Base-by-base conservation (phyloP, 2,888 invertebrate genomes). In the Stenoptilia bipunctidactyla region DNA sequence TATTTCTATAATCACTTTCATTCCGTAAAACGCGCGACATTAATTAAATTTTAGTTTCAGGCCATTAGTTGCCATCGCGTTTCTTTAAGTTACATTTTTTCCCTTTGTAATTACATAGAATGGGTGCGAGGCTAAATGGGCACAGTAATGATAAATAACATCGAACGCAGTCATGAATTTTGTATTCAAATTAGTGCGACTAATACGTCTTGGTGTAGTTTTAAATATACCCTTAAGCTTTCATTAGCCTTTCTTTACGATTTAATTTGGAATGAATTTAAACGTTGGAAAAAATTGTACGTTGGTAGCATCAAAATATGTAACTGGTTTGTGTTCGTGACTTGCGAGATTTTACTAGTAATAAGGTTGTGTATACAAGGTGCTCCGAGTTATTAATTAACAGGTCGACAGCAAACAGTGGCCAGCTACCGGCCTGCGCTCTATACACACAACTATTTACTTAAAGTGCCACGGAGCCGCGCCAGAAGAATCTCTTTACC, bases 21-120 rank as follows among this genome's bases (percentile, higher is more conserved):
- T 79, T 82, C 62, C 64, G 64, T 80, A 75, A 71, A 82, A 80
- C 77, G 79, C 80, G 82, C 80, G 82, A 79, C 79, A 83, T 77
- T 85, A 85, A 84, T 85, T 84, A 85, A 85, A 84, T 82, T 84
- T 83, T 84, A 82, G 83, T 79, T 82, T 79, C 79, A 80, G 80
- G 56, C 80, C 82, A 80, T 83, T 82, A 80, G 80, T 76, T 60
- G 67, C 67, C 70, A 67, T 79, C 75, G 80, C 76, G 80, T 83
- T 83, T 74, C 79, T 79, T 80, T 61, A 68, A 74, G 72, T 79
- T 77, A 61, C 66, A 68, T 77, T 79, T 79, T 77, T 80, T 69
- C 64, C 20, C 63, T 55, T 55, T 67, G 72, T 83, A 83, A 83
- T 83, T 82, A 83, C 64, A 76, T 68, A 67, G 66, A 53, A 56